A percentile compares a stretch with the other conserved stretches of the same genome.
phyloP scores from a whole-genome alignment of 2,113 vertebrate species.

The Budorcas taxicolor region DNA sequence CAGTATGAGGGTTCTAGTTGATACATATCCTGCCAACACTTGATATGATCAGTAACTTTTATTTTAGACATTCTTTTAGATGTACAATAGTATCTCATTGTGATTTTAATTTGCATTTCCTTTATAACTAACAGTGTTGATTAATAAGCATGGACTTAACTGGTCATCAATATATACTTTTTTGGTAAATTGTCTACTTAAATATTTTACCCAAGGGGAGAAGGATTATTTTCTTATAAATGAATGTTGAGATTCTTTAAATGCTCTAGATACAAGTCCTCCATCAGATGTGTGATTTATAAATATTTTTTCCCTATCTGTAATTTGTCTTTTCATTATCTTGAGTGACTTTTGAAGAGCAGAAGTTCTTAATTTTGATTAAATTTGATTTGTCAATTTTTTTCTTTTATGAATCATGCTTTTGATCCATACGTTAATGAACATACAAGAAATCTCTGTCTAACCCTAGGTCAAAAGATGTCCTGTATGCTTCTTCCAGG shows the following conservation, averaged over 20 bases:
- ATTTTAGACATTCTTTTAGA: neutral
- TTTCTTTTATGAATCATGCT: neutral
- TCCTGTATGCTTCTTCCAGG: neutral
- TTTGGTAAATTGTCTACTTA: neutral
- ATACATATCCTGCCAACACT: neutral
- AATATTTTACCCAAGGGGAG: neutral
- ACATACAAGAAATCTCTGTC: neutral
- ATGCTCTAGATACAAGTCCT: neutral
- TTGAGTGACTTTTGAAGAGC: neutral
- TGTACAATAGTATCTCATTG: neutral
- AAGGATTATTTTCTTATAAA: neutral
- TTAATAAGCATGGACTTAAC: neutral
- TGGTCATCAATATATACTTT: neutral
- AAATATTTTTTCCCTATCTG: neutral
- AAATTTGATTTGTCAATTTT: neutral
- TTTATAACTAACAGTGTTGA: neutral
- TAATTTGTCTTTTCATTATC: neutral
- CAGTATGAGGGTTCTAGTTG: neutral
- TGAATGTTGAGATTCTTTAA: neutral
- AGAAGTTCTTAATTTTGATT: neutral
- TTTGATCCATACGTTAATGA: neutral
- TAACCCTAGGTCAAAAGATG: neutral
- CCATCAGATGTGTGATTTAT: neutral
- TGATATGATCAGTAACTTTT: neutral
- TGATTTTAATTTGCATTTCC: neutral